Base-by-base conservation (phyloP, 2,113 vertebrate genomes). In the Paracanthobrama guichenoti region DNA sequence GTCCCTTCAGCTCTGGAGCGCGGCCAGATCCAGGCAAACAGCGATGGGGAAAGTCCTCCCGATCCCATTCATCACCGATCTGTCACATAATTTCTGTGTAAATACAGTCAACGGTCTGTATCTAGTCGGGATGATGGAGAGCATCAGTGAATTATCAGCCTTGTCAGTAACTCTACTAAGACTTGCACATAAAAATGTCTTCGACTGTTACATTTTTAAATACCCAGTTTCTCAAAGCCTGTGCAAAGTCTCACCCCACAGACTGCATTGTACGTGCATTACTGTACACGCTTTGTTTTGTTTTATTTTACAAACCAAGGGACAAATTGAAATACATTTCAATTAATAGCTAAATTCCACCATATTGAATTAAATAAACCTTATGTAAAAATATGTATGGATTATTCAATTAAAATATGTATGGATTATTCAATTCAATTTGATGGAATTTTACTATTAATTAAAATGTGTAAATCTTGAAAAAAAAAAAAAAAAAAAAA, bases 61-160 rank as follows among this genome's bases (percentile, higher is more conserved):
- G 0, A 35, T 48, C 26, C 18, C 44, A 80, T 80, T 67, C 78
- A 35, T 80, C 78, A 66, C 78, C 1, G 18, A 66, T n/a, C n/a
- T 50, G 44, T 66, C 59, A 67, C 16, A 64, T 50, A 8, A 50
- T 67, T 80, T 67, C 60, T 80, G 10, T 67, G 44, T 22, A 11
- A 31, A 80, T 50, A 31, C 60, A 80, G 46, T 20, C 12, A 10
- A 35, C 50, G n/a, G 18, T 18, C 26, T 75, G 73, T 53, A 67
- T 67, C 9, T 14, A 28, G 20, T 50, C 16, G 31, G 10, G 26
- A 80, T 31, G 18, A 18, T 13, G 3, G 18, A 31, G 14, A 79
- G 22, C 2, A 12, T 1, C n/a, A 24, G 12, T 24, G 35, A 78
- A 6, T 44, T 78, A 22, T 50, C 72, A 76, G 31, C 22, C 55